Conservation (phyloP, 2,888 invertebrate species). For the Euproctis similis region DNA sequence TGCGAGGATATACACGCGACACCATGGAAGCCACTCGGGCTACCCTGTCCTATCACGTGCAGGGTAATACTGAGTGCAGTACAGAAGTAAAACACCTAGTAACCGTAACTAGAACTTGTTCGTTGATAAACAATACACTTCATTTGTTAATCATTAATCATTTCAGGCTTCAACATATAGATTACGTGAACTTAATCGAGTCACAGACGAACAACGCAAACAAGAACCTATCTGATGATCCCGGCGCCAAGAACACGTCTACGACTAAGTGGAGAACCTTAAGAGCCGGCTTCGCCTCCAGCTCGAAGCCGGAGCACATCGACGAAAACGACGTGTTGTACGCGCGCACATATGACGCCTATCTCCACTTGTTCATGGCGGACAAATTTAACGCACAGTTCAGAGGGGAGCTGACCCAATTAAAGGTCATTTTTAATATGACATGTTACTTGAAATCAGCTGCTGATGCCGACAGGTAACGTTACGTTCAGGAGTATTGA, state of each 20-base stretch:
- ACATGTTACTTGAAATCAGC: no score
- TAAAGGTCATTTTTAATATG: neutral
- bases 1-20: slow-evolving; percentile 39
- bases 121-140: no score
- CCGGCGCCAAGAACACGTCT: no score
- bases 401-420: neutral
- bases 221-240: neutral
- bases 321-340: no score
- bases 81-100: slow-evolving; percentile 38
- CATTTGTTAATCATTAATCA: no score
- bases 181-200: slow-evolving; percentile 22
- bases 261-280: no score
- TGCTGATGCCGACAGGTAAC: no score
- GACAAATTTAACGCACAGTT: slow-evolving; percentile 2
- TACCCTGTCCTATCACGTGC: slow-evolving; percentile 43
- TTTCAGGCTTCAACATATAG: slow-evolving; percentile 30
- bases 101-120: neutral
- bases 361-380: no score
- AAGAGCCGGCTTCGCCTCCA: no score
- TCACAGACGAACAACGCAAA: neutral
- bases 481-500: no score
- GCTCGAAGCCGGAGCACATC: no score
- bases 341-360: no score
- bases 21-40: slow-evolving; percentile 30
- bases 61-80: slow-evolving; percentile 33